Base-by-base conservation (phyloP, 2,888 invertebrate genomes). In the Salpingus planirostris region DNA sequence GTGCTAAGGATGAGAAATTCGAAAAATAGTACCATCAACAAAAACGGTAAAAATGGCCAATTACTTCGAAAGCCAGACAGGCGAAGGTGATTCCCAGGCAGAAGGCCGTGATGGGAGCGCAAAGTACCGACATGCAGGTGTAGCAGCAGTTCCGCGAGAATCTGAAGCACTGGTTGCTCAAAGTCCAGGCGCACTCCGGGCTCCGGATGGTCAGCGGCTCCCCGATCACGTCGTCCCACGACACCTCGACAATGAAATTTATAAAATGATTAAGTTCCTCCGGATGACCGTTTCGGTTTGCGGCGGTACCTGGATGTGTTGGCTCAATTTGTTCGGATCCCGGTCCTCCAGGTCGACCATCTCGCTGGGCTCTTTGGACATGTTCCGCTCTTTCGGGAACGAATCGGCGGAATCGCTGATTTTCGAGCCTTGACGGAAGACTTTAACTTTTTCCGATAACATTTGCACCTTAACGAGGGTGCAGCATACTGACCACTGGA, bases 151-250 rank as follows among this genome's bases (percentile, higher is more conserved):
- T 73, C 43, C 77, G 70, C 15, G 80, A 73, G 45, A 73, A 64
- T 36, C 71, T 68, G 65, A 79, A 83, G 55, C 80, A 79, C 29
- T 68, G 66, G 50, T 71, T 68, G 50, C 79, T 76, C 24, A 78
- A 62, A n/a, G 74, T 67, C 80, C 77, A 84, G 39, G 75, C 74
- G 62, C 76, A 80, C 59, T 80, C 80, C 3, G 80, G 76, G 50
- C 78, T 78, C 29, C 79, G 66, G 8, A 78, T 73, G 3, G 76
- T 76, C 42, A 76, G 76, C 1, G 81, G 80, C 62, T 81, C 81
- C 2, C 79, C 81, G 31, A 80, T 73, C 38, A 81, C 71, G 49
- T 80, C 79, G 45, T 77, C 75, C 78, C 80, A 81, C 45, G 74
- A 70, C 50, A 80, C 74, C 81, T 82, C n/a, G n/a, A 33, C 13